Conservation (phyloP, 2,797 vertebrate genomes). For the Chiroxiphia lanceolata region DNA sequence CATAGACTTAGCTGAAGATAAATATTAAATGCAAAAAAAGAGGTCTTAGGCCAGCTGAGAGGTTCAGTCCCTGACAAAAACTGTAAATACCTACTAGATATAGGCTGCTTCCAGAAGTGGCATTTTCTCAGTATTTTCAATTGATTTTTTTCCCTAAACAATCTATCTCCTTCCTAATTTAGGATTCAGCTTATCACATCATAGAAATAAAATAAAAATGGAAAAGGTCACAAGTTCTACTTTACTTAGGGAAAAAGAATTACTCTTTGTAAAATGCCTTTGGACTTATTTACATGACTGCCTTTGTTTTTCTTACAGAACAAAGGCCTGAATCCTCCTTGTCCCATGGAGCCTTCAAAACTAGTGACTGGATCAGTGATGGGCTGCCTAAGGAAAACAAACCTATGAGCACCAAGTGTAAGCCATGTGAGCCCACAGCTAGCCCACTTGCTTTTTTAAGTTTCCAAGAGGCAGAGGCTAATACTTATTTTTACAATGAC, state of each 20-base stretch:
- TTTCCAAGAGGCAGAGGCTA: not conserved
- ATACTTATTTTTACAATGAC: not conserved
- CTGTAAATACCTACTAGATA: not conserved
- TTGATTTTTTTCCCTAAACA: not conserved
- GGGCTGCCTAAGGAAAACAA: not conserved
- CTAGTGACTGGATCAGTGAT: not conserved
- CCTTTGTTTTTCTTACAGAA: not conserved
- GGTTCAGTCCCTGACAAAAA: not conserved
- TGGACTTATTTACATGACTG: not conserved
- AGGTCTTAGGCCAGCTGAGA: not conserved
- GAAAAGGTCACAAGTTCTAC: not conserved
- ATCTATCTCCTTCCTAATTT: not conserved
- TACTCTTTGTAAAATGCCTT: not conserved
- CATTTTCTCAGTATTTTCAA: not conserved
- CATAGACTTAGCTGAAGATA: not conserved
- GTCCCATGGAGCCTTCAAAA: not conserved
- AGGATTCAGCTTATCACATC: not conserved
- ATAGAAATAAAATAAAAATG: not conserved
- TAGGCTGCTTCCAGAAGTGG: not conserved
- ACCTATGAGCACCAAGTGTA: not conserved
- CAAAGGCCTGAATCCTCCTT: not conserved
- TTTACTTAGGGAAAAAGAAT: not conserved
- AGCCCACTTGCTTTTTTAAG: not conserved
- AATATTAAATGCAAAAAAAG: constrained; percentile 1
- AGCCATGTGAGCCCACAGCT: not conserved